Evolutionary conservation across 2,113 vertebrate species (phyloP).

Genomic region (Serilophus lunatus): DNA sequence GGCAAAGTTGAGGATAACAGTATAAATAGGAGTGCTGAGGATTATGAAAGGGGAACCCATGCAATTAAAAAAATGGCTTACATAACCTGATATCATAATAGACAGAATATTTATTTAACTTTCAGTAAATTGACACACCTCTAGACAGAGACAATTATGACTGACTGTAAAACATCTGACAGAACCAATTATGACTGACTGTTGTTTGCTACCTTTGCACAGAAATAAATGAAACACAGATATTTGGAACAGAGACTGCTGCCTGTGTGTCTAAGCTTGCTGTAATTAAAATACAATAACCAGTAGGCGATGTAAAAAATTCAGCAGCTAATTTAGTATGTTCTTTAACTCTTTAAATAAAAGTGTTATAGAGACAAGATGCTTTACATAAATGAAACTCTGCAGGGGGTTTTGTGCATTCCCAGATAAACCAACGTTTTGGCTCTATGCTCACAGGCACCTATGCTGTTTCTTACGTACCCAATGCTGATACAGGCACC

Average conservation of each 20-base stretch:
- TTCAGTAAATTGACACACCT: conserved; percentile 84
- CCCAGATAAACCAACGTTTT: background rate
- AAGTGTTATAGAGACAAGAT: background rate
- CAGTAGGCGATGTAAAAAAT: conserved; percentile 70
- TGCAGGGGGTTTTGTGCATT: background rate
- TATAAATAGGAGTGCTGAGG: conserved; percentile 66
- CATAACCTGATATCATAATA: conserved; percentile 80
- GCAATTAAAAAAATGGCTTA: conserved; percentile 75
- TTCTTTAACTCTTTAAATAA: conserved; percentile 67
- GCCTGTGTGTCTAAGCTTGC: conserved; percentile 73
- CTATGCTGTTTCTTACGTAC: background rate
- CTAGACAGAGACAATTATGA: conserved; percentile 86
- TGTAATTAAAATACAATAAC: conserved; percentile 81
- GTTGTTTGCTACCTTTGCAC: conserved; percentile 84
- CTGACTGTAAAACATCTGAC: conserved; percentile 85
- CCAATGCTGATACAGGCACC: accelerated
- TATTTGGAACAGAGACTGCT: conserved; percentile 79
- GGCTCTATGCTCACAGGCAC: background rate
- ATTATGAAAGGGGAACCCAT: conserved; percentile 70
- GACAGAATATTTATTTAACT: conserved; percentile 85
- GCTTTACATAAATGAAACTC: background rate
- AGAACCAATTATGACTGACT: conserved; percentile 86
- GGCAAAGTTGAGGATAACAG: conserved; percentile 56
- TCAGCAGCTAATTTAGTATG: conserved; percentile 62
- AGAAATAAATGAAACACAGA: conserved; percentile 82